Percentiles rank a stretch among this genome's conserved stretches.
phyloP scores from a whole-genome alignment of 1,140 invertebrate genomes.

The Sinella curviseta region DNA sequence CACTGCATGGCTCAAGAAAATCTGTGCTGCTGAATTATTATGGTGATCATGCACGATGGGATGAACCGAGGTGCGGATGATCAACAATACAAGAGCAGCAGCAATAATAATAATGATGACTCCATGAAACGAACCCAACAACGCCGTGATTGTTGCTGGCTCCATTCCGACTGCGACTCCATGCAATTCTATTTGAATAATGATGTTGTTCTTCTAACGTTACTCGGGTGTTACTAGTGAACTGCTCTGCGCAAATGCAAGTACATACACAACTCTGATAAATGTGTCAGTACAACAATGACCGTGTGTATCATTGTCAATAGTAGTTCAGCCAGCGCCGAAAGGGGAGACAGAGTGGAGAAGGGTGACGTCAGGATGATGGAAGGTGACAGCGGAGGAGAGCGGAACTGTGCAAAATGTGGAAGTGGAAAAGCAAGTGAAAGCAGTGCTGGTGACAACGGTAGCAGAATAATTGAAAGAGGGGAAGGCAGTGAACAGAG shows the following conservation, averaged over 20 bases:
- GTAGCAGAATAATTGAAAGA: not conserved
- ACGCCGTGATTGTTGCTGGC: too few relatives aligned
- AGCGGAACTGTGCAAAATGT: not conserved
- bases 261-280: not conserved
- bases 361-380: not conserved
- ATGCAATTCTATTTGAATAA: not conserved
- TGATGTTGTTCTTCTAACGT: not conserved
- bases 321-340: not conserved
- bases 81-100: too few relatives aligned
- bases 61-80: not conserved
- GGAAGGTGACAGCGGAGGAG: not conserved
- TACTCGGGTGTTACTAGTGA: not conserved
- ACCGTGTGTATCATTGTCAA: not conserved
- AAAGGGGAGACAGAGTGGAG: not conserved
- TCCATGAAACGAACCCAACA: not conserved
- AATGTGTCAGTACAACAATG: not conserved
- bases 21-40: not conserved
- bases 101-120: not conserved
- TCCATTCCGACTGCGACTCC: too few relatives aligned
- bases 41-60: not conserved
- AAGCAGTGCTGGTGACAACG: not conserved
- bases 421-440: slow-evolving; percentile 1
- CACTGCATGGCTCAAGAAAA: not conserved
- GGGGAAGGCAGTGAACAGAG: not conserved
- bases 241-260: not conserved